Evolutionary conservation across 35 echinoderm and acorn worm species (phyloP), one percentile per base, ranked within the genome.

Genomic region (Nesometra sesokonis): DNA sequence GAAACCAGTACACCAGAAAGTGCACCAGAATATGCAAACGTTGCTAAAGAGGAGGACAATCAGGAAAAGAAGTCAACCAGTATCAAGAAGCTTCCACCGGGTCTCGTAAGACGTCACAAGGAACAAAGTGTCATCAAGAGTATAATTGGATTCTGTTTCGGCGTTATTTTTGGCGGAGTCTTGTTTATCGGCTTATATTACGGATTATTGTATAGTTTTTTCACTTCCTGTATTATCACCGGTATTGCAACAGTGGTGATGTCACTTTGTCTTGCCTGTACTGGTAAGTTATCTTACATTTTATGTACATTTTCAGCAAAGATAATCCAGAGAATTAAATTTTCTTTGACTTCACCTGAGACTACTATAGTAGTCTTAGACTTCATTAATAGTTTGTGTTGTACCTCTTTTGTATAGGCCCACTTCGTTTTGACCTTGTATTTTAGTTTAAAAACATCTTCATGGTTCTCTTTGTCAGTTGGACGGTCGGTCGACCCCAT

Each of bases 221-320:
- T 84, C 32, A 37, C 88, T 0, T 86, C 94, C 17, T 77, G 93
- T n/a, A 78, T 91, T 46, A 91, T 97, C 76, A 88, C 94, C 11
- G 35, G 82, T 11, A 17, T 97, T 35, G 57, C 85, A 31, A 93
- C 94, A 0, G 0, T 91, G 29, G 82, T 91, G 35, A 97, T 97
- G 91, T 77, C 85, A 17, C 36, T 93, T 7, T 78, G 88, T 43
- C 82, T 97, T 11, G 94, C 94, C 23, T 83, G 93, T 29, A 97
- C 91, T 34, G 94, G 94, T 97, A 81, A 93, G 33, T 79, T 80
- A 40, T n/a, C n/a, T n/a, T n/a, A n/a, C n/a, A n/a, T n/a, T n/a
- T n/a, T n/a, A n/a, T n/a, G n/a, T n/a, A n/a, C n/a, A 15, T 47
- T 85, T 21, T 85, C 3, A 5, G 46, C 4, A 47, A 13, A n/a